Evolutionary conservation across 2,113 vertebrate genomes (phyloP).

Genomic region (Neodontobutis hainanensis): DNA sequence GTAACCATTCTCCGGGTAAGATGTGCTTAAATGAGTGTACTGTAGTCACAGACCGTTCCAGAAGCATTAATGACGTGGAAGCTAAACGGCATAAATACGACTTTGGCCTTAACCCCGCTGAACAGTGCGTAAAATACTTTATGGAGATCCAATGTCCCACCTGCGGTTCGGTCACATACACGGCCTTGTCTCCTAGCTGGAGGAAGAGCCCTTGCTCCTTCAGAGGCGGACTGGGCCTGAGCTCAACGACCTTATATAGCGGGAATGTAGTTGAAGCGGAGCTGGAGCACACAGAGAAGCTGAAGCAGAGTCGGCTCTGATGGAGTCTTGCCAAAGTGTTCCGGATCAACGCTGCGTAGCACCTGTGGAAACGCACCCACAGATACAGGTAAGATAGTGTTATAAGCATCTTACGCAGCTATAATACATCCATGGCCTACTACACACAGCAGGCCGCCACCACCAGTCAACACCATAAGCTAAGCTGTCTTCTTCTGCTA

Average conservation of each 20-base stretch:
- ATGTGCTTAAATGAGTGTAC: too few relatives aligned
- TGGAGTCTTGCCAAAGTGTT: slow-evolving; percentile 78
- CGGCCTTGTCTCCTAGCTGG: slow-evolving; percentile 81
- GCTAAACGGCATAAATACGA: not conserved
- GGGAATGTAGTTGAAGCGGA: not conserved
- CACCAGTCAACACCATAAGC: too few relatives aligned
- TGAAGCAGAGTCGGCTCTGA: slow-evolving; percentile 75
- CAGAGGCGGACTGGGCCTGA: not conserved
- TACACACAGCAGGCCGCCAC: not conserved
- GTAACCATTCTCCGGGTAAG: too few relatives aligned
- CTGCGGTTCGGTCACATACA: slow-evolving; percentile 87
- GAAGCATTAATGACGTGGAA: too few relatives aligned
- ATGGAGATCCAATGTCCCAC: slow-evolving; percentile 55
- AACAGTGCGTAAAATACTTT: not conserved
- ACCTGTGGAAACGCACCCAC: slow-evolving; percentile 88
- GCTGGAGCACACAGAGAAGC: slow-evolving; percentile 74
- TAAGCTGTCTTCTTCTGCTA: too few relatives aligned
- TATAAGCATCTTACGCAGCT: slow-evolving; percentile 84
- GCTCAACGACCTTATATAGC: slow-evolving; percentile 14
- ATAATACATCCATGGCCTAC: not conserved
- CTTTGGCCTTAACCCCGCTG: not conserved
- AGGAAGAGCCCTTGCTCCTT: slow-evolving; percentile 79
- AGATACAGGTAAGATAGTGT: slow-evolving; percentile 93
- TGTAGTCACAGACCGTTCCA: too few relatives aligned
- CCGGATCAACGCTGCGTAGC: slow-evolving; percentile 82